Base-by-base conservation (phyloP, 2,797 vertebrate genomes). In the Tachyglossus aculeatus region DNA sequence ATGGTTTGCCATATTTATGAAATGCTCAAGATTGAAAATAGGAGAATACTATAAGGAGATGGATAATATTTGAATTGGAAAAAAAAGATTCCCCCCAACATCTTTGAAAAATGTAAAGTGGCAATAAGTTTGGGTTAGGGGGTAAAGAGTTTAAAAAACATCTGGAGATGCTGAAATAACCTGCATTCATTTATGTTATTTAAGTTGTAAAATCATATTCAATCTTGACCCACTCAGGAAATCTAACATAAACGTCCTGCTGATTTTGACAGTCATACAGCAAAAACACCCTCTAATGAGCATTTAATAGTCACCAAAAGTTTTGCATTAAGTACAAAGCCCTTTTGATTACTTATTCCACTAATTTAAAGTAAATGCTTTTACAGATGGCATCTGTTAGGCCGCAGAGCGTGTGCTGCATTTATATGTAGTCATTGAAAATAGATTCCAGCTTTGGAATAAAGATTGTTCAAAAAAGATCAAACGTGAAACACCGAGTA, bases 341-440 rank as follows among this genome's bases (percentile, higher is more conserved):
- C 89, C 92, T 93, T 94, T 94, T 93, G 93, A 94, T 94, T 94
- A 93, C 93, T 92, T 94, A 93, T 93, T 90, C 91, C 92, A 92
- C 91, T 94, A 94, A 94, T 94, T 93, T 93, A 94, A 94, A 93
- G 92, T 93, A 93, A 94, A 93, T 93, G 92, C 92, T 94, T 94
- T 93, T 93, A 93, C 93, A 94, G 93, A 94, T 94, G 93, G 93
- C 92, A 93, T 94, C 91, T 93, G 93, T 94, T 93, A 93, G 91
- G 85, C 91, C 45, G 43, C 80, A 77, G 90, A 92, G 92, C 89
- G 87, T 92, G 92, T 82, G 70, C 80, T 86, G 90, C 90, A 93
- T 93, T 92, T 90, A 88, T 91, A 91, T 91, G 89, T 66, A 92
- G 88, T 87, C 88, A 87, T 68, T 91, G 90, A 88, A 94, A 94